Conservation (phyloP, 2,797 vertebrate genomes). For the Bufotes viridis region DNA sequence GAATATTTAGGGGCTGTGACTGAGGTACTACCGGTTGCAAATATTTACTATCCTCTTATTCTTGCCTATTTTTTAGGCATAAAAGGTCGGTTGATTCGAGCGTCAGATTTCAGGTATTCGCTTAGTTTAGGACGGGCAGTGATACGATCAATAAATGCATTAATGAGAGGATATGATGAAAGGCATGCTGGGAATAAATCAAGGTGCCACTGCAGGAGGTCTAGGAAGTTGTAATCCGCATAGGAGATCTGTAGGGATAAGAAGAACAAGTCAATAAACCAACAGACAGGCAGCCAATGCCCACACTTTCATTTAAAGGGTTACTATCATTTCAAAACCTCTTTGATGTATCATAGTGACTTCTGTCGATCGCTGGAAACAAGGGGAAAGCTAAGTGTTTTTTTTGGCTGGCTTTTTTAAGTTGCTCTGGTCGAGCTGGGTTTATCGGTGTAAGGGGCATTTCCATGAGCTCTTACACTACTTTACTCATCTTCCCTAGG, state of each 20-base stretch:
- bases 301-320: not conserved
- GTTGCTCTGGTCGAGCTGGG: too few relatives aligned
- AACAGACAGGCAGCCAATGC: not conserved
- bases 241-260: slow-evolving; percentile 1
- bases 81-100: slow-evolving; percentile 26
- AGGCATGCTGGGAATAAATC: slow-evolving; percentile 1
- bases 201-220: slow-evolving; percentile 11
- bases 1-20: not conserved
- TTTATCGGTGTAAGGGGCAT: too few relatives aligned
- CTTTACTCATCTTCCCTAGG: too few relatives aligned
- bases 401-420: too few relatives aligned
- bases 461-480: too few relatives aligned
- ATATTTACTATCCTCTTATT: not conserved
- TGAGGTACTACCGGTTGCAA: not conserved
- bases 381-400: too few relatives aligned
- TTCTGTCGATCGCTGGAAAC: too few relatives aligned
- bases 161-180: slow-evolving; percentile 18
- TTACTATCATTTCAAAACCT: not conserved
- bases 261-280: not conserved
- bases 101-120: slow-evolving; percentile 39
- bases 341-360: too few relatives aligned
- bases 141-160: not conserved
- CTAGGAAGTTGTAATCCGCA: slow-evolving; percentile 44
- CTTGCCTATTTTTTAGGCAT: not conserved
- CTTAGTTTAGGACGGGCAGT: slow-evolving; percentile 24